A percentile compares a stretch with the other conserved stretches of the same genome.
Conservation (phyloP, 2,888 invertebrate species). For the Catocala sponsa region DNA sequence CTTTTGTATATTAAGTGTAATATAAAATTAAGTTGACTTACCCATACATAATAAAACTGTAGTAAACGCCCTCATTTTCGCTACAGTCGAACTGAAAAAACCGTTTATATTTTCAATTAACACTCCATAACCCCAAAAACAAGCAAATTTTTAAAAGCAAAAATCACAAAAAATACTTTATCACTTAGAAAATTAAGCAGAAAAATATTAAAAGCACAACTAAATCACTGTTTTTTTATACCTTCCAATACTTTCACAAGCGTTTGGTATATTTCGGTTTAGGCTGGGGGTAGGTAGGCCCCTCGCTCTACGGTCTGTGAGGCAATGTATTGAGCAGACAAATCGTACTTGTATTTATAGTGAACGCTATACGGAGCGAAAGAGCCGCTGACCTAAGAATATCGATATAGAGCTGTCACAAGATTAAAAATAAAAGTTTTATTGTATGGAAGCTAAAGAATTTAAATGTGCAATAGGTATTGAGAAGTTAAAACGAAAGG, state of each 20-base stretch:
- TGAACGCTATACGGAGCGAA: constrained; percentile 57
- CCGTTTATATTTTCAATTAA: constrained; percentile 47
- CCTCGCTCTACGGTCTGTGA: constrained; percentile 71
- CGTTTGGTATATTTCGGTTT: constrained; percentile 61
- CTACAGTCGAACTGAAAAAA: constrained; percentile 81
- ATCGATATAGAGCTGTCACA: constrained; percentile 67
- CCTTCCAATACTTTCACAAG: constrained; percentile 83
- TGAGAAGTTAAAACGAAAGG: too few species aligned
- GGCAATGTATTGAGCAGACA: constrained; percentile 74
- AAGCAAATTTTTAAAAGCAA: constrained; percentile 8
- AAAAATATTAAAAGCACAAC: constrained; percentile 10
- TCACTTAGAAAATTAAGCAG: constrained; percentile 14
- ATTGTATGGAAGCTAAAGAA: too few species aligned
- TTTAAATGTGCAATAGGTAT: too few species aligned
- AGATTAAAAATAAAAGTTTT: constrained; percentile 14
- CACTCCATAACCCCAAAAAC: constrained; percentile 33
- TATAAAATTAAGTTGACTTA: constrained; percentile 57
- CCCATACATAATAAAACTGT: constrained; percentile 75
- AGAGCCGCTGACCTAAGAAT: constrained; percentile 47
- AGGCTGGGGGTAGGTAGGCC: constrained; percentile 70
- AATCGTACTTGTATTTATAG: constrained; percentile 79
- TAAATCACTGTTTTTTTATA: constrained; percentile 40
- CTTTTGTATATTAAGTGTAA: too few species aligned
- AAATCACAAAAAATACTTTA: constrained; percentile 9
- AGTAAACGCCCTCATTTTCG: constrained; percentile 74